Conservation (phyloP, 2,113 vertebrate genomes). For the Crypturellus undulatus region DNA sequence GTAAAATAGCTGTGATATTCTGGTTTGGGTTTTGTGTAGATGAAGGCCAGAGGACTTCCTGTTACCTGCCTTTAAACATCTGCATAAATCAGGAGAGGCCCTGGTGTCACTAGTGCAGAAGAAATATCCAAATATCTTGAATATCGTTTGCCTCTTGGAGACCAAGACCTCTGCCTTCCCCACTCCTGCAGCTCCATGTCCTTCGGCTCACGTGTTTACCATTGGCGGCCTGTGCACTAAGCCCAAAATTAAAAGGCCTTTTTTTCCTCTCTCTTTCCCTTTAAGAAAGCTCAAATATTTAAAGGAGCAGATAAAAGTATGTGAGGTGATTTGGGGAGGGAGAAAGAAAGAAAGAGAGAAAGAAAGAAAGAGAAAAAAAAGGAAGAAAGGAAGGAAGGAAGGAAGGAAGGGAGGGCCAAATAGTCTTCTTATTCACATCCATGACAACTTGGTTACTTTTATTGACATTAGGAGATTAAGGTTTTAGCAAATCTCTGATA, state of each 20-base stretch:
- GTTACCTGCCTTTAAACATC: background rate
- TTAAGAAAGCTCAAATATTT: background rate
- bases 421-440: background rate
- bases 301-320: background rate
- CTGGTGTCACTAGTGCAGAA: background rate
- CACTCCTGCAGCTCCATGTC: accelerated
- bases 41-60: background rate
- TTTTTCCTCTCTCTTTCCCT: background rate
- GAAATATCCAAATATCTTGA: background rate
- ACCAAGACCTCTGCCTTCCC: background rate
- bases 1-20: background rate
- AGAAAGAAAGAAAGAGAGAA: background rate
- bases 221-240: background rate
- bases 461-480: background rate
- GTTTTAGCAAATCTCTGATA: background rate
- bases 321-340: background rate
- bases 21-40: background rate
- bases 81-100: background rate
- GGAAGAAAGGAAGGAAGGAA: no score
- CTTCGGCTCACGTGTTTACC: background rate
- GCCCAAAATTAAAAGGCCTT: background rate
- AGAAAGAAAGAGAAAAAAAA: no score
- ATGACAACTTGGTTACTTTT: background rate
- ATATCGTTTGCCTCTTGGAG: background rate
- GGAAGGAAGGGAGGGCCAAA: no score